Percentiles rank a stretch among this genome's conserved stretches.
Evolutionary conservation across 2,113 vertebrate genomes (phyloP).

Genomic region (Ceyx margarethae): DNA sequence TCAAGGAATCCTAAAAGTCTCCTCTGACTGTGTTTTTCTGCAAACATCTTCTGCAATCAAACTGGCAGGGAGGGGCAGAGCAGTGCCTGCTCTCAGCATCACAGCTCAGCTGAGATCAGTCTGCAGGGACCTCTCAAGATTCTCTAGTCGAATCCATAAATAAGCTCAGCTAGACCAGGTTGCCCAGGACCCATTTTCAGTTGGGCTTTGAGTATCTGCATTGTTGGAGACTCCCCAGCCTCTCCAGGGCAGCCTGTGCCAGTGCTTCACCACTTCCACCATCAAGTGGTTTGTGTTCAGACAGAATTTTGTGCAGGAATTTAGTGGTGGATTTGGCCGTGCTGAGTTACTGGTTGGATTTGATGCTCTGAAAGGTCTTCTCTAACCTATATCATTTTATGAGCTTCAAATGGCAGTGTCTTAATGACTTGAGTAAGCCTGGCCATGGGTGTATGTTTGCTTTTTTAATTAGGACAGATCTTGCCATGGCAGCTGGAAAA

Average conservation of each 20-base stretch:
- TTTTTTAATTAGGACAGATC: not conserved
- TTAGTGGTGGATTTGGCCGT: no score
- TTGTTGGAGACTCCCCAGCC: not conserved
- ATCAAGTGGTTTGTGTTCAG: not conserved
- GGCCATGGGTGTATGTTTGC: accelerated
- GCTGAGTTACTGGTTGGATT: no score
- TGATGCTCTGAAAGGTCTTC: no score
- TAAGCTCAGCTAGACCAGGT: not conserved
- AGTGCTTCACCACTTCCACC: not conserved
- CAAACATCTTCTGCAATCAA: not conserved
- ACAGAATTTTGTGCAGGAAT: not conserved
- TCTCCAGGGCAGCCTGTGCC: not conserved
- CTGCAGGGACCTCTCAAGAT: not conserved
- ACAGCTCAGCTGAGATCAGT: not conserved
- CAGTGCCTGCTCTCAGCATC: not conserved
- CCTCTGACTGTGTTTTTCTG: not conserved
- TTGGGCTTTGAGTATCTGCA: not conserved
- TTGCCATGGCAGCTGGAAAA: not conserved
- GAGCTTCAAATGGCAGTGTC: not conserved
- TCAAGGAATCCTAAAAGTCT: not conserved
- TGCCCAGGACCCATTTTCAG: not conserved
- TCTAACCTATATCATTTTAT: no score
- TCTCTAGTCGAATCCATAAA: not conserved
- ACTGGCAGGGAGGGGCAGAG: not conserved
- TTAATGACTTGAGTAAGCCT: not conserved